Evolutionary conservation across 1,140 invertebrate genomes (phyloP).

Genomic region (Achatina immaculata): DNA sequence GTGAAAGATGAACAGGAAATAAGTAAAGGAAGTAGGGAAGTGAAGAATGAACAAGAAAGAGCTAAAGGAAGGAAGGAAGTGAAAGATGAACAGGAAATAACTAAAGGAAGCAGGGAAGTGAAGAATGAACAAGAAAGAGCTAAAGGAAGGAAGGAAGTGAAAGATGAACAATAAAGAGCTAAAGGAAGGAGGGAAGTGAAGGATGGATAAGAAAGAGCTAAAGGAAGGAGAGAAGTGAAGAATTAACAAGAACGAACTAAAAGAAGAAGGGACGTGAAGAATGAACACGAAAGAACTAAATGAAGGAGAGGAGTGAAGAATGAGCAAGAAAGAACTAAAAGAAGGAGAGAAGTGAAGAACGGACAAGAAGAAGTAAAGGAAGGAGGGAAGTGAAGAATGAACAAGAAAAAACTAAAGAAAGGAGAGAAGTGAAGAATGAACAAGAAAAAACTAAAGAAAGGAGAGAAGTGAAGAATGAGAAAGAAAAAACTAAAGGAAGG

Average conservation of each 20-base stretch:
- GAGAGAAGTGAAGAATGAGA: neutral
- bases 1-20: neutral
- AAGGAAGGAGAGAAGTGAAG: neutral
- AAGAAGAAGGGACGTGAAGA: neutral
- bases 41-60: neutral
- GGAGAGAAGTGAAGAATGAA: neutral
- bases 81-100: neutral
- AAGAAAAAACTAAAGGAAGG: neutral
- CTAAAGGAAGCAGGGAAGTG: neutral
- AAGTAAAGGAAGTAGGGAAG: neutral
- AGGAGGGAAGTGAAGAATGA: neutral
- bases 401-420: no score
- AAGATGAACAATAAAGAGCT: neutral
- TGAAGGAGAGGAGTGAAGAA: neutral
- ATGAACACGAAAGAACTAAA: neutral
- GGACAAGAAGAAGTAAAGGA: neutral
- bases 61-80: neutral
- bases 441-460: neutral
- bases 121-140: neutral
- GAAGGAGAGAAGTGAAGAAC: neutral
- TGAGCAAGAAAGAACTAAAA: neutral
- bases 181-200: neutral
- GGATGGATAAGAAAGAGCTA: neutral
- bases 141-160: neutral
- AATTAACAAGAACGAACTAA: neutral